phyloP scores from a whole-genome alignment of 2,888 invertebrate species.

The Hyposoter dolosus region DNA sequence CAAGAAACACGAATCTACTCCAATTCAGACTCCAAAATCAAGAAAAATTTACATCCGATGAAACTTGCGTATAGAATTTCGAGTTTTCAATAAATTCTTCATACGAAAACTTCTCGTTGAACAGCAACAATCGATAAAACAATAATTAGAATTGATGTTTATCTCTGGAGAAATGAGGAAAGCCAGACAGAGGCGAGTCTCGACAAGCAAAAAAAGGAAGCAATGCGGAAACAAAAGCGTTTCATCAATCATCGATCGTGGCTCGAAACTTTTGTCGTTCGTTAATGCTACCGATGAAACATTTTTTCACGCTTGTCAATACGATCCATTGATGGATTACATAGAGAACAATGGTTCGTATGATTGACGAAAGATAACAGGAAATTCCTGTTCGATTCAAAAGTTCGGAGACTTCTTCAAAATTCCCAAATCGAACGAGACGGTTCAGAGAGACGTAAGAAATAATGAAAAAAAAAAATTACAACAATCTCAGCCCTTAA shows the following conservation, averaged over 20 bases:
- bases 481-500: background rate
- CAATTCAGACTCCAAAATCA: conserved; percentile 1
- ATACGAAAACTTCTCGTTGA: background rate
- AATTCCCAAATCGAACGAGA: background rate
- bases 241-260: conserved; percentile 54
- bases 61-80: background rate
- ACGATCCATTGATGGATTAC: conserved; percentile 37
- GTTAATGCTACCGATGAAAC: conserved; percentile 40
- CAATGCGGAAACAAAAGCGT: conserved; percentile 37
- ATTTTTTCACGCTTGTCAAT: conserved; percentile 26
- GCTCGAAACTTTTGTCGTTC: conserved; percentile 33
- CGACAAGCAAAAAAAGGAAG: conserved; percentile 14
- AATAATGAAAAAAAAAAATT: conserved; percentile 9
- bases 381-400: background rate
- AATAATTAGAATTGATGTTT: background rate
- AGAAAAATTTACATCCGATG: background rate
- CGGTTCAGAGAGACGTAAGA: background rate
- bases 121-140: conserved; percentile 2
- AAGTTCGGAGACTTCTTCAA: background rate
- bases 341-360: conserved; percentile 20
- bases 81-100: background rate
- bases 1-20: conserved; percentile 2
- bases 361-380: conserved; percentile 20
- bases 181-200: conserved; percentile 12
- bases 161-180: background rate